phyloP scores from a whole-genome alignment of 37 sponge, comb jelly and placozoan species.

The Ianthella basta region DNA sequence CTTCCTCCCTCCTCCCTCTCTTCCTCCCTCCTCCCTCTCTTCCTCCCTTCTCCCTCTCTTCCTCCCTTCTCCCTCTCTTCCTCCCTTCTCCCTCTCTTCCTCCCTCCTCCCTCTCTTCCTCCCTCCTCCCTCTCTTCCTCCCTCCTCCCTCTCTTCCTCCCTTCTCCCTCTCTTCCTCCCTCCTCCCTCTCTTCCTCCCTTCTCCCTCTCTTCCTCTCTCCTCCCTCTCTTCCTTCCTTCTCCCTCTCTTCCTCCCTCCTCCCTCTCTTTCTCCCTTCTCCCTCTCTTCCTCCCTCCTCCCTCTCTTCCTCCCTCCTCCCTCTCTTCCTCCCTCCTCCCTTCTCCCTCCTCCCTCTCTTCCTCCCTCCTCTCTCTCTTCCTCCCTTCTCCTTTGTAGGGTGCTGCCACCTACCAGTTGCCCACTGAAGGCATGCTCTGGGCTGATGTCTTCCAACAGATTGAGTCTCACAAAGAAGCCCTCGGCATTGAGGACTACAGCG shows the following conservation, averaged over 20 bases:
- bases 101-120: too few relatives aligned
- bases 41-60: constrained; percentile 8
- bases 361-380: too few relatives aligned
- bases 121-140: too few relatives aligned
- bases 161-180: too few relatives aligned
- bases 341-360: too few relatives aligned
- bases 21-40: neutral
- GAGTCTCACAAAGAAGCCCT: constrained; percentile 81
- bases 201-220: neutral
- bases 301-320: neutral
- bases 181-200: too few relatives aligned
- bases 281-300: too few relatives aligned
- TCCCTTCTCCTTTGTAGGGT: constrained; percentile 52
- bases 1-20: neutral
- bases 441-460: constrained; percentile 70
- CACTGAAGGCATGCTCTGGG: constrained; percentile 58
- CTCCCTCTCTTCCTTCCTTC: neutral
- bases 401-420: constrained; percentile 76
- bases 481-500: constrained; percentile 83
- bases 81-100: neutral
- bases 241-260: neutral
- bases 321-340: too few relatives aligned
- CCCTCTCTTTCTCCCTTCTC: too few relatives aligned
- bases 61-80: constrained; percentile 1
- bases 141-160: too few relatives aligned